phyloP scores from a whole-genome alignment of 2,888 invertebrate genomes.

The Nematopogon swammerdamellus region DNA sequence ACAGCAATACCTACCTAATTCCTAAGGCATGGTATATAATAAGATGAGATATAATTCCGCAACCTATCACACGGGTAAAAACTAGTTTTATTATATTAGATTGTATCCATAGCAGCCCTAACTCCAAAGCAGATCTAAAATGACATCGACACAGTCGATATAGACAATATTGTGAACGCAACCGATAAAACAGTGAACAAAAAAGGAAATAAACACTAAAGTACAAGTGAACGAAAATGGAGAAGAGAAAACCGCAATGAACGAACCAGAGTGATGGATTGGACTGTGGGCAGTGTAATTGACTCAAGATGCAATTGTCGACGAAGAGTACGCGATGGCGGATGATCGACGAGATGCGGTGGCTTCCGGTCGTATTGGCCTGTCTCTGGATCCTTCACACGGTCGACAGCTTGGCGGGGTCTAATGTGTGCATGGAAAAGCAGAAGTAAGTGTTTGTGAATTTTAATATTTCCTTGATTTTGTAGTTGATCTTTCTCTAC shows the following conservation, averaged over 20 bases:
- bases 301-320: not conserved
- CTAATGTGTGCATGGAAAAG: slow-evolving; percentile 48
- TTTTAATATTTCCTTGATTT: not conserved
- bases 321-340: not conserved
- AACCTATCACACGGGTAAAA: too few species aligned
- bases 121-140: too few species aligned
- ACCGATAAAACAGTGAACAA: too few species aligned
- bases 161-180: too few species aligned
- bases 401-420: slow-evolving; percentile 31
- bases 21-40: too few species aligned
- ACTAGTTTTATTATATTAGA: too few species aligned
- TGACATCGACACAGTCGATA: too few species aligned
- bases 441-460: slow-evolving; percentile 37
- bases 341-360: not conserved
- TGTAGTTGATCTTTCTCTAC: not conserved
- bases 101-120: too few species aligned
- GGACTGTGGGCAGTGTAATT: not conserved
- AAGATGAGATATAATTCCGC: too few species aligned
- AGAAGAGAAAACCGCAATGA: not conserved
- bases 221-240: not conserved
- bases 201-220: too few species aligned
- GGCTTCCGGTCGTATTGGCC: not conserved
- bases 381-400: slow-evolving; percentile 16
- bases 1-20: too few species aligned
- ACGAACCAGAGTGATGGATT: not conserved